Evolutionary conservation across 2,888 invertebrate species (phyloP).

Genomic region (Lydus trimaculatus): DNA sequence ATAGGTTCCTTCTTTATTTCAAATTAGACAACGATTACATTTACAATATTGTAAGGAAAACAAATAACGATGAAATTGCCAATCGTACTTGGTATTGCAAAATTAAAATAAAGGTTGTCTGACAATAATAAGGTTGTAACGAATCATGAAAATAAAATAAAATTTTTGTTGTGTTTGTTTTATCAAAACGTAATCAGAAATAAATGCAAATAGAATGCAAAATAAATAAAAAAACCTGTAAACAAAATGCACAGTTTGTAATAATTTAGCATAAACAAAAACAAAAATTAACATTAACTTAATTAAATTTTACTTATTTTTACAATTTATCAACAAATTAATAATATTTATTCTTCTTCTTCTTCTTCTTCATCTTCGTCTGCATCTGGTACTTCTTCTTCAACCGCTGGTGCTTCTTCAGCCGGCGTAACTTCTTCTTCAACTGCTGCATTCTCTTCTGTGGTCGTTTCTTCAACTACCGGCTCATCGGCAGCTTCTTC

Average conservation of each 20-base stretch:
- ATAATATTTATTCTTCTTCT: slow-evolving; percentile 18
- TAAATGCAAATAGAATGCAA: slow-evolving; percentile 14
- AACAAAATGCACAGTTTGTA: slow-evolving; percentile 7
- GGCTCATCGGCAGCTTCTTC: slow-evolving; percentile 56
- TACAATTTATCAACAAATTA: not conserved
- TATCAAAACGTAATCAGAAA: not conserved
- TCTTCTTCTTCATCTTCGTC: slow-evolving; percentile 46
- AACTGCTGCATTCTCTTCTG: slow-evolving; percentile 63
- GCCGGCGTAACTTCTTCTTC: slow-evolving; percentile 53
- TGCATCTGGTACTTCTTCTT: slow-evolving; percentile 62
- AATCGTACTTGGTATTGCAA: not conserved
- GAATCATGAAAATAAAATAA: not conserved
- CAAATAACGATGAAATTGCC: not conserved
- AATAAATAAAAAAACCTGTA: not conserved
- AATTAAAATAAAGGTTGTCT: not conserved
- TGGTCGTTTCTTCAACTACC: slow-evolving; percentile 57
- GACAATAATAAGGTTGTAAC: not conserved
- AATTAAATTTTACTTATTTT: slow-evolving; percentile 15
- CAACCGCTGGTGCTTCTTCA: not conserved
- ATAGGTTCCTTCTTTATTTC: not conserved
- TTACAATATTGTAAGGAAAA: not conserved
- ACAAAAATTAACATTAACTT: slow-evolving; percentile 4
- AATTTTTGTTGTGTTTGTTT: not conserved
- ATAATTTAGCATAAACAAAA: not conserved
- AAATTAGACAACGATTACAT: slow-evolving; percentile 4